Evolutionary conservation across 2,888 invertebrate genomes (phyloP), one percentile per base, ranked within the genome.

Genomic region (Hirtodrosophila confusa): DNA sequence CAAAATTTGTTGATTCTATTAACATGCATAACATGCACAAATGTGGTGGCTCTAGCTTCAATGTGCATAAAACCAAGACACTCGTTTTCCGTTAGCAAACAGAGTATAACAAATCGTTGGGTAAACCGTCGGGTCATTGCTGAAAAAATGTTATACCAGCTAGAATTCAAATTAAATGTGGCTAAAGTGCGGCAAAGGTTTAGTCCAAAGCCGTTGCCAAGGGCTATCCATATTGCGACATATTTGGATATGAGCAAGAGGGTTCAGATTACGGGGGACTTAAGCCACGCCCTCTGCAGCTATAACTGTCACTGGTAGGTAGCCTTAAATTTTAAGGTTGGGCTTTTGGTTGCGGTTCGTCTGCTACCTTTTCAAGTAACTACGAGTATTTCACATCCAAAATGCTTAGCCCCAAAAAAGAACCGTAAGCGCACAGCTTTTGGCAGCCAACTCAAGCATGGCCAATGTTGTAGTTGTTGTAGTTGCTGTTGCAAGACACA

Each of bases 391-490:
- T 80, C 69, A 66, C 75, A 78, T 50, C 83, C 51, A 49, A 80
- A 82, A 57, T 55, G 73, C 50, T 60, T 63, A 58, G 54, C 40
- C 65, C 54, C 31, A 31, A 31, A 55, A 47, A 66, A 54, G 39
- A 65, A 80, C 85, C 68, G 78, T 75, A 69, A 72, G 65, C 50
- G 37, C 47, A 48, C 36, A 65, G 73, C 76, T 69, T 17, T 51
- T 69, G 61, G 44, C 60, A 61, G 61, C 66, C 64, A 80, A 60
- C 82, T 86, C 64, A 85, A 74, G 82, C 83, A 69, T 78, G 67
- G 61, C 75, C 77, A 73, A 67, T 51, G 65, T 56, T 61, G 44
- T 12, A 37, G 61, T 45, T 33, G 41, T 45, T 50, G 55, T 12
- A 45, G 36, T 11, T 64, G 51, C 17, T 67, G 55, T 60, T 69